Evolutionary conservation across 92 coral and sea anemone genomes (phyloP), one percentile per base, ranked within the genome.

Genomic region (Phenganax stokvisi): DNA sequence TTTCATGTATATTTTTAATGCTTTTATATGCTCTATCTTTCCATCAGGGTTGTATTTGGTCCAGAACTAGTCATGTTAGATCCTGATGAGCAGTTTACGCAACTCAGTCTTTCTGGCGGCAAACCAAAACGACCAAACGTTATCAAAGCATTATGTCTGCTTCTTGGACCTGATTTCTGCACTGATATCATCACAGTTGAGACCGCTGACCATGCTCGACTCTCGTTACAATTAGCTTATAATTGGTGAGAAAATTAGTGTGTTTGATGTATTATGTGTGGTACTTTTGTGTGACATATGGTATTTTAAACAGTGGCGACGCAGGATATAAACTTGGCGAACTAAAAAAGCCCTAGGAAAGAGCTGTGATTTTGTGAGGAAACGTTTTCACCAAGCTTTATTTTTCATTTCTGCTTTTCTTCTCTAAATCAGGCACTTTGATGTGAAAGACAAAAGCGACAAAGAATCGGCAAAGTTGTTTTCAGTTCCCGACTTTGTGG

Each of bases 401-500:
- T n/a, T 79, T 0, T 57, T 51, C 1, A 12, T 2, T 3, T 31
- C 1, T 16, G 0, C 61, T 15, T 0, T 56, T 55, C 74, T 51
- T 28, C 1, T 30, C 44, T 55, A 20, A 20, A 20, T 8, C 67
- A 96, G 99, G 99, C 97, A 96, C 80, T 96, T 96, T 77, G 96
- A 92, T 57, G 90, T 77, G 17, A 81, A 89, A 62, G 97, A 96
- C 85, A 96, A 87, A 90, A 76, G 90, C 75, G 86, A 87, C 9
- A 88, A 85, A 28, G 99, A 96, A 81, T 97, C 99, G 51, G 91
- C 96, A 10, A 96, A 96, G 59, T 85, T 96, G 62, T 96, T 96
- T 66, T 92, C 99, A n/a, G 99, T 96, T 54, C 99, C 99, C 54
- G 99, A 96, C 65, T 96, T 96, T 80, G 99, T 96, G 51, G 99